These are phyloP conservation scores for Pecten maximus DNA, from an alignment of 2,888 invertebrate genomes.

Conservation along the genomic window DNA sequence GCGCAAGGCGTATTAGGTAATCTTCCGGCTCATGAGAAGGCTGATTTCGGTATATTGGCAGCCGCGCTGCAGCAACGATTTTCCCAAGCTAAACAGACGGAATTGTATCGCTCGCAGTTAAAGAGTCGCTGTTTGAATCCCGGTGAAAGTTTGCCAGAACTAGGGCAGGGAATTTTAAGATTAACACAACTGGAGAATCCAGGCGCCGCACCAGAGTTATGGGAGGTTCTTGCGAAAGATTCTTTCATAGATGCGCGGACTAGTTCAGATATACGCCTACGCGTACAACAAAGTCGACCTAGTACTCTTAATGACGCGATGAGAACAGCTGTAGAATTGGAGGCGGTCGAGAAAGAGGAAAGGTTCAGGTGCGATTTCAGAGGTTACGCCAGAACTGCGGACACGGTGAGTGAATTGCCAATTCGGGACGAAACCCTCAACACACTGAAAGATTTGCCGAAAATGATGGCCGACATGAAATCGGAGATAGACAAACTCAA, in stretches of 20 bases:
- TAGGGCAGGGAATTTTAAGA: background rate
- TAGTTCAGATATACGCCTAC: background rate
- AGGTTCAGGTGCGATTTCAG: background rate
- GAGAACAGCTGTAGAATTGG: slow-evolving; percentile 27
- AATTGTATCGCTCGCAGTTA: background rate
- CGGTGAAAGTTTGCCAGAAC: background rate
- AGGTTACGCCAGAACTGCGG: background rate
- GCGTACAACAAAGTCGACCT: slow-evolving; percentile 31
- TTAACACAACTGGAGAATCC: slow-evolving; percentile 17
- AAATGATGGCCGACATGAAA: background rate
- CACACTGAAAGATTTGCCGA: background rate
- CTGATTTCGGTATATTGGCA: background rate
- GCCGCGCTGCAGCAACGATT: slow-evolving; percentile 22
- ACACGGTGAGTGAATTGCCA: background rate
- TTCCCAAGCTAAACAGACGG: background rate
- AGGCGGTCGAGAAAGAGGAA: slow-evolving; percentile 35
- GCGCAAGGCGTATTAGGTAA: background rate
- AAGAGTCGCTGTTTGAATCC: background rate
- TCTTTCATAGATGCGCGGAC: background rate
- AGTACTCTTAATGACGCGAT: slow-evolving; percentile 27
- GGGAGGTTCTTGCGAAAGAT: slow-evolving; percentile 30
- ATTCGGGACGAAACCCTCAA: background rate
- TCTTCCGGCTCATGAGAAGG: background rate
- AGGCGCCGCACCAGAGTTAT: background rate
- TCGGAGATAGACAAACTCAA: background rate